Percentiles rank a stretch among this genome's conserved stretches.
These are phyloP conservation scores for Schizopygopsis pylzovi DNA, from an alignment of 2,797 vertebrate species.

Conservation along the genomic window DNA sequence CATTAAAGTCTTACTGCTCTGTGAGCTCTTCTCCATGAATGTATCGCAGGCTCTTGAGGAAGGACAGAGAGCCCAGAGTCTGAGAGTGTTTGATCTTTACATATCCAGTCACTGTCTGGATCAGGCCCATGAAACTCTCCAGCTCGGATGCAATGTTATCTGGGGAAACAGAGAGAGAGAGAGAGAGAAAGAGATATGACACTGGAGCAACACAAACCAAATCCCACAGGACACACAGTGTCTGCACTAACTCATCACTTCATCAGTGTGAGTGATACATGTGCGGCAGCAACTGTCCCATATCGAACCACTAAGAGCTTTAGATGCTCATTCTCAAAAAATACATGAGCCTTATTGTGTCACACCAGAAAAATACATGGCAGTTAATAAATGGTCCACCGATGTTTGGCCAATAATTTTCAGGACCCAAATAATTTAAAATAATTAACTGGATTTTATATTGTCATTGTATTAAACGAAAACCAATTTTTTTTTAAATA, in stretches of 20 bases:
- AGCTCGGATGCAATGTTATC: conserved; percentile 97
- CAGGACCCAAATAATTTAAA: not conserved
- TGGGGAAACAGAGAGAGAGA: conserved; percentile 67
- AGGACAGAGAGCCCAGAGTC: conserved; percentile 92
- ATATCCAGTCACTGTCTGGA: conserved; percentile 93
- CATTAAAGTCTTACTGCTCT: conserved; percentile 82
- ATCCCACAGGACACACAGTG: conserved; percentile 20
- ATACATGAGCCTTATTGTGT: not conserved
- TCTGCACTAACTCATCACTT: conserved; percentile 42
- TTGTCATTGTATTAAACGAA: not conserved
- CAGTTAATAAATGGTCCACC: not conserved
- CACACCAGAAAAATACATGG: not conserved
- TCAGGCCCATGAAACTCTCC: conserved; percentile 97
- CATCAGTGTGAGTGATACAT: conserved; percentile 40
- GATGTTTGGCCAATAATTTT: not conserved
- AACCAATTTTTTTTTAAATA: not conserved
- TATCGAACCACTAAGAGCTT: conserved; percentile 11
- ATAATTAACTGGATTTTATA: not conserved
- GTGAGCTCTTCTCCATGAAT: conserved; percentile 92
- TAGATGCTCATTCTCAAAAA: not conserved
- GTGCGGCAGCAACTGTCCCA: conserved; percentile 1
- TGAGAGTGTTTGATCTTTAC: conserved; percentile 97
- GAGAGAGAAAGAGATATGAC: conserved; percentile 38
- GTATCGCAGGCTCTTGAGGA: conserved; percentile 92
- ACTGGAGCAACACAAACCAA: conserved; percentile 41